phyloP scores from a whole-genome alignment of 2,113 vertebrate species.

The Scortum barcoo region DNA sequence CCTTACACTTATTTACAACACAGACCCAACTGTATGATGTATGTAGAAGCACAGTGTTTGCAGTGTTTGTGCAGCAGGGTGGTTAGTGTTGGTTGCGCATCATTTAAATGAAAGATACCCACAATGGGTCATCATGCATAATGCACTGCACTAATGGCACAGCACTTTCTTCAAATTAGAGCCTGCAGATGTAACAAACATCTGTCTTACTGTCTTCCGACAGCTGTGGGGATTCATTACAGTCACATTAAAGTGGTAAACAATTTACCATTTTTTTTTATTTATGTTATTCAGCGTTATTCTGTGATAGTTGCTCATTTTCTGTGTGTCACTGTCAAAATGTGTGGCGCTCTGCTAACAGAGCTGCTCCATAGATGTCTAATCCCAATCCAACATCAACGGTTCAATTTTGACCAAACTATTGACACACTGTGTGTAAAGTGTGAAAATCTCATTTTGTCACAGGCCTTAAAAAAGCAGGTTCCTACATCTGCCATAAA shows the following conservation, averaged over 20 bases:
- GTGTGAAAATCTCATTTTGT: neutral
- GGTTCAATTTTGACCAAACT: neutral
- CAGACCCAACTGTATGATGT: neutral
- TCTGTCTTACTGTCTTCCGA: slow-evolving; percentile 33
- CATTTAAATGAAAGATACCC: slow-evolving; percentile 41
- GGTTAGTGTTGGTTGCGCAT: slow-evolving; percentile 35
- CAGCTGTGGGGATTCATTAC: slow-evolving; percentile 20
- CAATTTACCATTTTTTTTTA: no score
- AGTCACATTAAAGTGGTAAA: slow-evolving; percentile 25
- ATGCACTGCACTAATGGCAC: slow-evolving; percentile 7
- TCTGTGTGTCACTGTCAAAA: neutral
- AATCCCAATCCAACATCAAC: neutral
- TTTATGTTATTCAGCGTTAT: neutral
- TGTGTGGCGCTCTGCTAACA: neutral
- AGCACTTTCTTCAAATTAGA: slow-evolving; percentile 36
- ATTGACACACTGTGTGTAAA: neutral
- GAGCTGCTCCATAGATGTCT: neutral
- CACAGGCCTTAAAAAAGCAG: neutral
- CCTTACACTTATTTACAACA: neutral
- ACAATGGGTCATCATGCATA: slow-evolving; percentile 42
- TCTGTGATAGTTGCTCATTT: slow-evolving; percentile 12
- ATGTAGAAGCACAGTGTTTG: neutral
- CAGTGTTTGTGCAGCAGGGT: slow-evolving; percentile 7
- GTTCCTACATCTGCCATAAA: neutral
- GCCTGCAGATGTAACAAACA: slow-evolving; percentile 50